phyloP scores from a whole-genome alignment of 2,113 vertebrate species.

The Panthera tigris region DNA sequence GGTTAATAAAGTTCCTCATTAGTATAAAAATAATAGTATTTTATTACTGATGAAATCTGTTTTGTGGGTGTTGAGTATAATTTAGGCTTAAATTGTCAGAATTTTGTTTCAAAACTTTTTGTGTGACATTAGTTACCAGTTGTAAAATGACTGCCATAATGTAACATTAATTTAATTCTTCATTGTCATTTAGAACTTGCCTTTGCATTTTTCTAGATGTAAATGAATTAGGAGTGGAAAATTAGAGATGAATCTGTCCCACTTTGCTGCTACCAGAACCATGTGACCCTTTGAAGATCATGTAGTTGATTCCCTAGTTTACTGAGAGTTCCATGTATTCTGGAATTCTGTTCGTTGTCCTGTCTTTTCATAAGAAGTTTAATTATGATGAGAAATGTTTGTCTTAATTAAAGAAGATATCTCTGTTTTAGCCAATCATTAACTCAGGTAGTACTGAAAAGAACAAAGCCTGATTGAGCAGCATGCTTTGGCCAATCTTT shows the following conservation, averaged over 20 bases:
- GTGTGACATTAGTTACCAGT: not conserved
- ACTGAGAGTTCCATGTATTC: not conserved
- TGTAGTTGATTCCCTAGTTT: not conserved
- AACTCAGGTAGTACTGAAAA: not conserved
- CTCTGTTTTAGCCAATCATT: not conserved
- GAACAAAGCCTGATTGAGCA: not conserved
- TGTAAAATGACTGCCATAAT: not conserved
- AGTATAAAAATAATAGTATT: not conserved
- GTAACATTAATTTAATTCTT: not conserved
- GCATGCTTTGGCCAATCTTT: not conserved
- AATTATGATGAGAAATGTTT: not conserved
- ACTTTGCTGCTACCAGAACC: not conserved
- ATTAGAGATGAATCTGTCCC: not conserved
- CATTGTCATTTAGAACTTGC: not conserved
- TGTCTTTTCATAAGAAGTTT: not conserved
- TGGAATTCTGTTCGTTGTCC: not conserved
- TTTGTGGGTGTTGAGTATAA: constrained; percentile 8
- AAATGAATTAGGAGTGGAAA: not conserved
- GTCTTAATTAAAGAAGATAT: not conserved
- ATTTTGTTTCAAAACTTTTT: not conserved
- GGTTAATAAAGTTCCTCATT: not conserved
- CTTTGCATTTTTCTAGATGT: not conserved
- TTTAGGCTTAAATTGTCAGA: not conserved
- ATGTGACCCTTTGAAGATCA: not conserved
- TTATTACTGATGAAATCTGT: constrained; percentile 36